These are phyloP conservation scores for Hipparchia sbordonii DNA, from an alignment of 2,888 invertebrate species.

Conservation along the genomic window DNA sequence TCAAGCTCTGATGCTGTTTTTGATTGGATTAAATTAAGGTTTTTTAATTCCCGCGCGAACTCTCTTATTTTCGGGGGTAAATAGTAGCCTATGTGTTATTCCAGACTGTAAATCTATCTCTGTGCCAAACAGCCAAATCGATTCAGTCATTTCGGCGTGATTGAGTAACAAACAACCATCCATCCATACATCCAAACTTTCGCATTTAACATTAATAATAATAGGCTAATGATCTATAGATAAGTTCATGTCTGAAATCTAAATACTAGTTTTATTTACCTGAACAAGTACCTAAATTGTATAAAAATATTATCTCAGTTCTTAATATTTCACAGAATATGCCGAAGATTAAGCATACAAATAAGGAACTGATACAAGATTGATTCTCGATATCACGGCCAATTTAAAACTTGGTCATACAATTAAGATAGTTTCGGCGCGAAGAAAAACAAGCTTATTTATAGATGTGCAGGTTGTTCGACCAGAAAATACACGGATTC, in stretches of 20 bases:
- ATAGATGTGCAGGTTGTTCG: conserved; percentile 5
- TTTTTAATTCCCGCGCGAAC: too few species aligned
- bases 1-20: too few species aligned
- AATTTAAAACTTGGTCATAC: conserved; percentile 9
- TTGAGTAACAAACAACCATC: too few species aligned
- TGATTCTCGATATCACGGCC: conserved; percentile 1
- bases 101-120: too few species aligned
- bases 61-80: too few species aligned
- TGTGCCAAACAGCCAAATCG: too few species aligned
- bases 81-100: too few species aligned
- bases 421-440: background rate
- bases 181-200: too few species aligned
- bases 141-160: too few species aligned
- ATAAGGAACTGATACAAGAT: conserved; percentile 12
- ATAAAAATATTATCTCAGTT: background rate
- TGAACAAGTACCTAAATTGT: background rate
- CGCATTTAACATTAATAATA: too few species aligned
- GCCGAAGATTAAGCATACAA: background rate
- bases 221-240: too few species aligned
- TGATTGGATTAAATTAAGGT: too few species aligned
- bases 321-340: background rate
- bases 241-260: background rate
- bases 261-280: background rate
- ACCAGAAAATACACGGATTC: conserved; percentile 26
- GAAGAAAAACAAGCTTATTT: conserved; percentile 11